Evolutionary conservation across 2,888 invertebrate species (phyloP).

Genomic region (Yponomeuta cagnagella): DNA sequence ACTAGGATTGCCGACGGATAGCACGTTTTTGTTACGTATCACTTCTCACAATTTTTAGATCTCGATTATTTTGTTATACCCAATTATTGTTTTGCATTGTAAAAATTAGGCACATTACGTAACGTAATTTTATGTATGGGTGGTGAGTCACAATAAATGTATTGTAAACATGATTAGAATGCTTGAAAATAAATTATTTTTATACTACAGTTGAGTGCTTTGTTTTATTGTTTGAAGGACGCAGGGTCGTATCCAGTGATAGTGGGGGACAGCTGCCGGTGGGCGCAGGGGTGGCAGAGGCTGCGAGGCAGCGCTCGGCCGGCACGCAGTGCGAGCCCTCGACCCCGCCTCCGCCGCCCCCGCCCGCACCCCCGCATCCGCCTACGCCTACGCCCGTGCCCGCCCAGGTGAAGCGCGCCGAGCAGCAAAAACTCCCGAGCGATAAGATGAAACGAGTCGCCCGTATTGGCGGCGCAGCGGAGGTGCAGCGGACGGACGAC

Average conservation of each 20-base stretch:
- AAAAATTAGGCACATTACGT: not conserved
- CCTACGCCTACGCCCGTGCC: not conserved
- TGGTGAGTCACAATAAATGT: not conserved
- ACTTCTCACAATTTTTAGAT: no score
- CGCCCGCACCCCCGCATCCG: not conserved
- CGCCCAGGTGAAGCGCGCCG: not conserved
- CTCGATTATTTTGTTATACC: not conserved
- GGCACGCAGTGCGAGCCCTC: conserved; percentile 5
- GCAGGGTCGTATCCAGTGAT: not conserved
- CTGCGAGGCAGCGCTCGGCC: not conserved
- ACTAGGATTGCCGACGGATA: no score
- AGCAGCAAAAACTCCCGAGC: not conserved
- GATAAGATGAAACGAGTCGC: not conserved
- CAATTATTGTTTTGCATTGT: not conserved
- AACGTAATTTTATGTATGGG: no score
- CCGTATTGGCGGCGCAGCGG: not conserved
- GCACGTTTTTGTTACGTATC: no score
- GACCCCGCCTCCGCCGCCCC: not conserved
- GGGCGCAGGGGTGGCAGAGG: not conserved
- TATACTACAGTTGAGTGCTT: not conserved
- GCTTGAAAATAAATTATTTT: not conserved
- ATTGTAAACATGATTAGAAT: not conserved
- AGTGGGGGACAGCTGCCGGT: not conserved
- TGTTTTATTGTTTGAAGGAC: not conserved
- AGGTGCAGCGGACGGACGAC: conserved; percentile 2